phyloP scores from a whole-genome alignment of 2,888 invertebrate genomes.

The Lumbricus terrestris region DNA sequence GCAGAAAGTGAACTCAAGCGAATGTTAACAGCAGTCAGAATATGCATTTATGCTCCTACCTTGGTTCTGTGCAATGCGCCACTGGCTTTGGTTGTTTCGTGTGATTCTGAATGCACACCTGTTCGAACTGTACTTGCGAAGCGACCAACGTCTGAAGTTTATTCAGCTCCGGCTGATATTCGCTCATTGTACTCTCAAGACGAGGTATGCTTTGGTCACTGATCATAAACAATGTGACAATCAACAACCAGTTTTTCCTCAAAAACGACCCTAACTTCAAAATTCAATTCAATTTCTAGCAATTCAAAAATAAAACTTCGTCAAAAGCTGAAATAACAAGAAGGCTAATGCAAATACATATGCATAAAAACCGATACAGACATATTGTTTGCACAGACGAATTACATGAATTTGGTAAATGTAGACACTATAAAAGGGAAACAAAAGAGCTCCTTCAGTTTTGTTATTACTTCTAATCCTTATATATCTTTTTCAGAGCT shows the following conservation, averaged over 20 bases:
- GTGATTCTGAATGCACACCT: slow-evolving; percentile 15
- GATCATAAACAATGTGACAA: slow-evolving; percentile 32
- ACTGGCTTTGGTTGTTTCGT: slow-evolving; percentile 24
- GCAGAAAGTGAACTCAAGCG: background rate
- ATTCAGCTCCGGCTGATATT: slow-evolving; percentile 66
- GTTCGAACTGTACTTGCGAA: slow-evolving; percentile 42
- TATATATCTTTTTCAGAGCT: background rate
- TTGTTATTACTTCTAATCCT: background rate
- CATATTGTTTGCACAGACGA: background rate
- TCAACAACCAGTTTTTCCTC: background rate
- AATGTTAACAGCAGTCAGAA: slow-evolving; percentile 4
- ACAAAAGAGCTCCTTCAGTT: background rate
- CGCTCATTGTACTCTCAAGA: slow-evolving; percentile 74
- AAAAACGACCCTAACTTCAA: background rate
- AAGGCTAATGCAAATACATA: background rate
- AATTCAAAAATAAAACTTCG: background rate
- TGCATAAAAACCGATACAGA: background rate
- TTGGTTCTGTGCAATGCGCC: slow-evolving; percentile 13
- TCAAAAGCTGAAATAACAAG: background rate
- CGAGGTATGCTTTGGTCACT: slow-evolving; percentile 88
- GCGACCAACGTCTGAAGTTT: slow-evolving; percentile 68
- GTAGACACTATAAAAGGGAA: no score
- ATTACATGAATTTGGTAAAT: background rate
- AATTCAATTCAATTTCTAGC: background rate
- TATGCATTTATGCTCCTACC: background rate